A percentile compares a stretch with the other conserved stretches of the same genome.
phyloP scores from a whole-genome alignment of 2,797 vertebrate species.

The Aeoliscus strigatus region DNA sequence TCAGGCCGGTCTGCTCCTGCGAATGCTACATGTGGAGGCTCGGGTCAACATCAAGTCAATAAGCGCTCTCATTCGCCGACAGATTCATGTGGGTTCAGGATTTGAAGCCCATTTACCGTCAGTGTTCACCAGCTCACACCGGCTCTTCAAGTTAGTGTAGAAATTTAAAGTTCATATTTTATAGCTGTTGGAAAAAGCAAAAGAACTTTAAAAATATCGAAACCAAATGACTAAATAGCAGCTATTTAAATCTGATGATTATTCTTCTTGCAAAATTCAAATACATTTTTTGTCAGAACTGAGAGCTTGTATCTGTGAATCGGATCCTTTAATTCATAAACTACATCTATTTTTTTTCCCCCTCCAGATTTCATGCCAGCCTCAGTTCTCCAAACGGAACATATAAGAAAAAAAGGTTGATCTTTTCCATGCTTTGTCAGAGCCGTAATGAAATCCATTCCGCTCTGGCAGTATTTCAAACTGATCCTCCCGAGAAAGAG shows the following conservation, averaged over 20 bases:
- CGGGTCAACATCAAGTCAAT: conserved; percentile 1
- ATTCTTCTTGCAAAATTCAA: too few species aligned
- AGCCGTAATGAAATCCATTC: conserved; percentile 36
- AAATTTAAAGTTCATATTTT: too few species aligned
- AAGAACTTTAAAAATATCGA: too few species aligned
- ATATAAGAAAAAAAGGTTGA: background rate
- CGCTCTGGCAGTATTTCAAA: conserved; percentile 42
- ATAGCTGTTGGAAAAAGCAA: too few species aligned
- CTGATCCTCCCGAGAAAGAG: conserved; percentile 14
- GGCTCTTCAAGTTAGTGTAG: too few species aligned
- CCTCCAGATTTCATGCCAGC: conserved; percentile 13
- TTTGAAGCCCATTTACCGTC: conserved; percentile 18
- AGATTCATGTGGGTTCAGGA: conserved; percentile 5
- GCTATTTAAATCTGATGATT: too few species aligned
- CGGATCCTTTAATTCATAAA: conserved; percentile 29
- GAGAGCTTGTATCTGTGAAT: conserved; percentile 1
- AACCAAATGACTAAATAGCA: too few species aligned
- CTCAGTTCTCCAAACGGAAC: conserved; percentile 5
- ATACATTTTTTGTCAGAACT: too few species aligned
- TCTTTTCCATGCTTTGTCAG: conserved; percentile 29
- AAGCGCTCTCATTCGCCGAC: background rate
- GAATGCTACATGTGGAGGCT: conserved; percentile 11
- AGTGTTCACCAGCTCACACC: conserved; percentile 9
- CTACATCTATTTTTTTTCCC: background rate
- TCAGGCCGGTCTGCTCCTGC: conserved; percentile 5